Percentiles rank a stretch among this genome's conserved stretches.
phyloP scores from a whole-genome alignment of 2,797 vertebrate genomes.

The Leptodactylus fallax region DNA sequence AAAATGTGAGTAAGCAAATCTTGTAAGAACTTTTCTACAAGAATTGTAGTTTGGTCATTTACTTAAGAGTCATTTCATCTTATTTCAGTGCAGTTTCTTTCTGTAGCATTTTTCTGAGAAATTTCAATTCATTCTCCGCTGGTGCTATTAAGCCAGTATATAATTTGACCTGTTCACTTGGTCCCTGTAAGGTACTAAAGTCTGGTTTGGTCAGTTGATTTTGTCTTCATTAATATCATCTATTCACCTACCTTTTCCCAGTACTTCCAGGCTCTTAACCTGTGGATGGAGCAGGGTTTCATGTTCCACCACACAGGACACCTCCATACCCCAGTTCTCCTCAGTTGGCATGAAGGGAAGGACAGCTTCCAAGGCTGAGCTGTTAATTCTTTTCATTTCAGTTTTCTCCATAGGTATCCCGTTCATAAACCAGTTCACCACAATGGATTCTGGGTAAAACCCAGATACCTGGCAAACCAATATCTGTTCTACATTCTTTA shows the following conservation, averaged over 20 bases:
- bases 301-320: conserved; percentile 44
- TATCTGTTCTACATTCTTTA: background rate
- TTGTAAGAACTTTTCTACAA: too few species aligned
- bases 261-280: background rate
- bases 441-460: conserved; percentile 55
- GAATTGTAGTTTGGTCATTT: too few species aligned
- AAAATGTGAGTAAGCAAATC: too few species aligned
- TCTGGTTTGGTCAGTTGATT: too few species aligned
- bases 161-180: background rate
- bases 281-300: background rate
- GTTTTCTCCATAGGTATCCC: background rate
- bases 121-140: too few species aligned
- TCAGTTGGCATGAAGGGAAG: conserved; percentile 1
- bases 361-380: conserved; percentile 20
- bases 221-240: background rate
- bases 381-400: background rate
- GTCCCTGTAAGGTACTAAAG: background rate
- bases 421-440: conserved; percentile 39
- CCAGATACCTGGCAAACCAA: conserved; percentile 21
- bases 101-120: too few species aligned
- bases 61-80: too few species aligned
- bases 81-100: too few species aligned
- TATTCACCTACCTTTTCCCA: background rate
- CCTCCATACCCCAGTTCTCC: background rate
- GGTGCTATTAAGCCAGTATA: too few species aligned